Evolutionary conservation across 2,888 invertebrate species (phyloP).

Genomic region (Drosophila rubida): DNA sequence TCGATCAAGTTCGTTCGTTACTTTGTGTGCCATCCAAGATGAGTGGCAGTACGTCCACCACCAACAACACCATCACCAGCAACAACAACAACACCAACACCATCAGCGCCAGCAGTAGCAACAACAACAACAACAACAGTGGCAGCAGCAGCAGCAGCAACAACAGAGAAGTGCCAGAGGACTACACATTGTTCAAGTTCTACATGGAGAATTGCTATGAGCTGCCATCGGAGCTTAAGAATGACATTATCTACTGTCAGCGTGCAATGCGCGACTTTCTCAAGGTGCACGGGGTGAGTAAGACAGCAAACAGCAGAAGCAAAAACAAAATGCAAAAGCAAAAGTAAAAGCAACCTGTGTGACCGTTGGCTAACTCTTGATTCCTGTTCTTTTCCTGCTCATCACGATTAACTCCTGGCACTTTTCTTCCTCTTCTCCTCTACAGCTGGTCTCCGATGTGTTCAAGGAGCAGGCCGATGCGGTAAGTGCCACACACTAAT

Average conservation of each 20-base stretch:
- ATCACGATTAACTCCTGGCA: background rate
- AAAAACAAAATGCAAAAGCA: constrained; percentile 2
- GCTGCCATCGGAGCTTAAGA: constrained; percentile 81
- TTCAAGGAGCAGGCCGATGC: constrained; percentile 78
- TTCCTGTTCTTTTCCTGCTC: background rate
- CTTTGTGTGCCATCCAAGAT: constrained; percentile 32
- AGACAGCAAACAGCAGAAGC: constrained; percentile 3
- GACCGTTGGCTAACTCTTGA: constrained; percentile 31
- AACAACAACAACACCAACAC: constrained; percentile 6
- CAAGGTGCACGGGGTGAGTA: constrained; percentile 83
- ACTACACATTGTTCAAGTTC: constrained; percentile 56
- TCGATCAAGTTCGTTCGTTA: constrained; percentile 25
- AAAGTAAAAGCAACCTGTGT: constrained; percentile 28
- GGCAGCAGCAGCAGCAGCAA: constrained; percentile 15
- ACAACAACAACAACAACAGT: constrained; percentile 12
- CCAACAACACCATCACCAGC: constrained; percentile 4
- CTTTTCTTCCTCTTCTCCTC: background rate
- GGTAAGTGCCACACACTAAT: constrained; percentile 62
- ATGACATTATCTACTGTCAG: constrained; percentile 84
- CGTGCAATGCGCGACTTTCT: constrained; percentile 81
- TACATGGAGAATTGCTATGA: constrained; percentile 78
- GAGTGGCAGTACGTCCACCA: constrained; percentile 31
- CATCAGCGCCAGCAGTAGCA: constrained; percentile 7
- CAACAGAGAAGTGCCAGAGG: constrained; percentile 31
- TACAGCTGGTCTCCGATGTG: constrained; percentile 78